phyloP scores from a whole-genome alignment of 2,113 vertebrate genomes.

The Enhydra lutris region DNA sequence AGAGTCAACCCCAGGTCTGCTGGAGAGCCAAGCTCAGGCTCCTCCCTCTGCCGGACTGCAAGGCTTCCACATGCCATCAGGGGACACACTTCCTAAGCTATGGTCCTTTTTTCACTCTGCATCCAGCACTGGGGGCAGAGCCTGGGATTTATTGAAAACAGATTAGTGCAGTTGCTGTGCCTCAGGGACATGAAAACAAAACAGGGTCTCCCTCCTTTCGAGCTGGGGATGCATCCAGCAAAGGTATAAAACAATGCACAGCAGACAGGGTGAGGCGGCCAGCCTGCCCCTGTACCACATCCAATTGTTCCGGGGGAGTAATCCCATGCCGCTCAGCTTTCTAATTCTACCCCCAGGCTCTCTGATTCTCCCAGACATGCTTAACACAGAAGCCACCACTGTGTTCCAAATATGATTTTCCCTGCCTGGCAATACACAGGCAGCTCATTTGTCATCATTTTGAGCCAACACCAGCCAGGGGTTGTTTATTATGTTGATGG shows the following conservation, averaged over 20 bases:
- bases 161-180: not conserved
- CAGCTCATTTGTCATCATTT: slow-evolving; percentile 67
- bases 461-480: slow-evolving; percentile 45
- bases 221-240: not conserved
- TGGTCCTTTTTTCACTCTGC: not conserved
- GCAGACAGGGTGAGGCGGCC: not conserved
- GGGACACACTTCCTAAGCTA: slow-evolving; percentile 44
- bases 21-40: not conserved
- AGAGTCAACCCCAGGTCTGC: not conserved
- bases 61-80: not conserved
- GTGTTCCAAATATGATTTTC: slow-evolving; percentile 64
- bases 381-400: slow-evolving; percentile 67
- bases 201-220: not conserved
- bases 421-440: slow-evolving; percentile 52
- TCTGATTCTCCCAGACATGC: slow-evolving; percentile 53
- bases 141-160: not conserved
- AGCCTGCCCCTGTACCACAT: not conserved
- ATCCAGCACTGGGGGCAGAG: accelerated
- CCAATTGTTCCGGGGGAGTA: slow-evolving; percentile 61
- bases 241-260: not conserved
- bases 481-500: slow-evolving; percentile 36
- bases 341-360: slow-evolving; percentile 52
- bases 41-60: not conserved
- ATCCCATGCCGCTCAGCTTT: slow-evolving; percentile 39
- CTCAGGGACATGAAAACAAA: not conserved